Evolutionary conservation across 2,113 vertebrate genomes (phyloP).

Genomic region (Sminthopsis crassicaudata): DNA sequence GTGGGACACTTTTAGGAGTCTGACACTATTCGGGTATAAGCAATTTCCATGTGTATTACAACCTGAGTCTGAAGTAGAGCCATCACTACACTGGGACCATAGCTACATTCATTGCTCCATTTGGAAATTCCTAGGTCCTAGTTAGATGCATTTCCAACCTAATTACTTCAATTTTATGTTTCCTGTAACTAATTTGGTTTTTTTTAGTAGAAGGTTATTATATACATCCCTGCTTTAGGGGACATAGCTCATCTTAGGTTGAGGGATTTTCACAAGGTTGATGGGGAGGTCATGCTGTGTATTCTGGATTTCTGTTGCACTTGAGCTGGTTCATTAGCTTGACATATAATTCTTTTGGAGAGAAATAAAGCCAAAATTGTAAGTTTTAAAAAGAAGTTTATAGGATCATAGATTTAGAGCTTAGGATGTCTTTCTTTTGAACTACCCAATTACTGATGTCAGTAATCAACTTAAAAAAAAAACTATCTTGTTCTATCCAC

Average conservation of each 20-base stretch:
- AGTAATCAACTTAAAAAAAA: background rate
- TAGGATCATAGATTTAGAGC: background rate
- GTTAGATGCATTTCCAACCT: background rate
- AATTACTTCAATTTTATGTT: background rate
- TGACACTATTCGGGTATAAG: background rate
- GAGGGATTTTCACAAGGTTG: background rate
- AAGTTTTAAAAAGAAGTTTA: background rate
- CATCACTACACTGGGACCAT: background rate
- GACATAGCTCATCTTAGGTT: background rate
- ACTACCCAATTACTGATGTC: too few species aligned
- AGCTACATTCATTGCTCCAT: background rate
- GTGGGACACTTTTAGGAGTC: background rate
- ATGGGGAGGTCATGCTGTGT: background rate
- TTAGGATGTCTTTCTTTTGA: background rate
- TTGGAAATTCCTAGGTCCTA: background rate
- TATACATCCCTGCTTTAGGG: background rate
- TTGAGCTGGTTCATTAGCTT: background rate
- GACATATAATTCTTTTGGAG: background rate
- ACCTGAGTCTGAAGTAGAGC: background rate
- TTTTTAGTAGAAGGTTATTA: background rate
- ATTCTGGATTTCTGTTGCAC: background rate
- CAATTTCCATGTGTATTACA: slow-evolving; percentile 10
- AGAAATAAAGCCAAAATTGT: slow-evolving; percentile 8
- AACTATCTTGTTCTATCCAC: background rate
- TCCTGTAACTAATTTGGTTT: background rate